Conservation (phyloP, 2,888 invertebrate species). For the Hedychridium roseum region DNA sequence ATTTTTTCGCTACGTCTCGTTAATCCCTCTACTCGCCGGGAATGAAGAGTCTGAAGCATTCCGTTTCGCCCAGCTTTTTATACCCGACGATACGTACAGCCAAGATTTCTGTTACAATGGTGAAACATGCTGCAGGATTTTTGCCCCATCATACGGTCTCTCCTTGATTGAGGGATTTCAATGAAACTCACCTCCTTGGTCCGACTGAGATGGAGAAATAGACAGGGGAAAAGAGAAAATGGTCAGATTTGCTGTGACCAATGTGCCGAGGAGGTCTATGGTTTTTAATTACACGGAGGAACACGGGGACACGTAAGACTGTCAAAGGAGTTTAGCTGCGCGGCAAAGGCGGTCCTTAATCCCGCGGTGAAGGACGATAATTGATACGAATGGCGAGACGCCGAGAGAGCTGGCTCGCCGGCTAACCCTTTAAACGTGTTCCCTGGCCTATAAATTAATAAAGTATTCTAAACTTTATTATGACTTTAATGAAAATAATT, state of each 20-base stretch:
- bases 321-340: conserved; percentile 22
- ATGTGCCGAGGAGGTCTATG: background rate
- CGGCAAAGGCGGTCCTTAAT: conserved; percentile 40
- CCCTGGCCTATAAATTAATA: conserved; percentile 63
- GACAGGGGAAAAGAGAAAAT: too few relatives aligned
- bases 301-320: conserved; percentile 15
- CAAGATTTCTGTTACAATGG: conserved; percentile 24
- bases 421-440: conserved; percentile 54
- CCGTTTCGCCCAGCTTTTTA: conserved; percentile 10
- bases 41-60: conserved; percentile 34
- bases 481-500: conserved; percentile 64
- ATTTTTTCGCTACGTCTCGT: conserved; percentile 34
- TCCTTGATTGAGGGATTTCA: too few relatives aligned
- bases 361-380: conserved; percentile 51
- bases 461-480: conserved; percentile 64
- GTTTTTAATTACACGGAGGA: conserved; percentile 2
- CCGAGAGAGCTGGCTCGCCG: conserved; percentile 23
- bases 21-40: conserved; percentile 38
- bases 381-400: conserved; percentile 57
- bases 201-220: background rate
- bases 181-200: background rate
- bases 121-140: background rate
- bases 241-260: too few relatives aligned
- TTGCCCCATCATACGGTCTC: too few relatives aligned
- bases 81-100: conserved; percentile 18